Percentiles rank a stretch among this genome's conserved stretches.
phyloP scores from a whole-genome alignment of 1,140 invertebrate species.

The Xylocopa sonorina region DNA sequence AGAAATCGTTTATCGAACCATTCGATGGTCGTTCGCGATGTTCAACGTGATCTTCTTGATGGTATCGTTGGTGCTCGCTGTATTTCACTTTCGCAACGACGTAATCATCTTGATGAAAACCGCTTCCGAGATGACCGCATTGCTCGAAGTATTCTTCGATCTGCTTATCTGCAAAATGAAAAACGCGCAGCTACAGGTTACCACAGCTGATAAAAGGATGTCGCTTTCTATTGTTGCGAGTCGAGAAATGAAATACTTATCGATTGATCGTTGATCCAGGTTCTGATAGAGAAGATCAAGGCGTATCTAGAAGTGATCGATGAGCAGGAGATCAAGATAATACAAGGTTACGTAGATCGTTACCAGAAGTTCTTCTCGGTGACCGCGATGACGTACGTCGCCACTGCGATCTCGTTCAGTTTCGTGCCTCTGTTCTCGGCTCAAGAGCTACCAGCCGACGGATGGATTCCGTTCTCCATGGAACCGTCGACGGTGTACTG shows the following conservation, averaged over 20 bases:
- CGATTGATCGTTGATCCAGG: background rate
- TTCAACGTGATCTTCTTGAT: slow-evolving; percentile 38
- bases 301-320: slow-evolving; percentile 32
- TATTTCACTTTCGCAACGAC: slow-evolving; percentile 50
- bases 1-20: slow-evolving; percentile 23
- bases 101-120: slow-evolving; percentile 50
- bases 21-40: slow-evolving; percentile 47
- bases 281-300: slow-evolving; percentile 34
- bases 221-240: background rate
- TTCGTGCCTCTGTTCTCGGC: slow-evolving; percentile 1
- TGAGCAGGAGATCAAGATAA: slow-evolving; percentile 10
- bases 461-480: slow-evolving; percentile 67
- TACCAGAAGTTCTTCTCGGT: slow-evolving; percentile 44
- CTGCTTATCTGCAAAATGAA: slow-evolving; percentile 55
- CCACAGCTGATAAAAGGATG: background rate
- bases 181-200: slow-evolving; percentile 53
- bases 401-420: slow-evolving; percentile 28
- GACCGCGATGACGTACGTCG: slow-evolving; percentile 14
- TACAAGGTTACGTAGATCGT: slow-evolving; percentile 63
- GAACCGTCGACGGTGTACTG: slow-evolving; percentile 45
- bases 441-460: slow-evolving; percentile 54
- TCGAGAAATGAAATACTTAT: background rate
- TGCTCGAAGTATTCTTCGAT: slow-evolving; percentile 55
- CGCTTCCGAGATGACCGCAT: slow-evolving; percentile 59
- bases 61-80: slow-evolving; percentile 48